phyloP scores from a whole-genome alignment of 2,888 invertebrate genomes.

The Augochlorella aurata region DNA sequence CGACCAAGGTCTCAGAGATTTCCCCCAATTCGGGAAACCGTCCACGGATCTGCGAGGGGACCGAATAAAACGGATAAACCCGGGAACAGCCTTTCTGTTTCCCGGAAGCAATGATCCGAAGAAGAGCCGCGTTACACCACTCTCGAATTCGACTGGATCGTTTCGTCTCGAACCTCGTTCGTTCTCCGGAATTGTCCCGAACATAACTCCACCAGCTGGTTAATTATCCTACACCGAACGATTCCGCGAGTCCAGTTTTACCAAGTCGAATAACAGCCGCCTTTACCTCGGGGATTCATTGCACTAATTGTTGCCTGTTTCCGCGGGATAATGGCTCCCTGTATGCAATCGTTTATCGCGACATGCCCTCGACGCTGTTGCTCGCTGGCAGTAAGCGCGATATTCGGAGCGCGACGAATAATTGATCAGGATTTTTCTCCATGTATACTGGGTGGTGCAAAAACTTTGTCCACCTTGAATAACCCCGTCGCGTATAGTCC shows the following conservation, averaged over 20 bases:
- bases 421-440: background rate
- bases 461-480: no score
- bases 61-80: constrained; percentile 22
- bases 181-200: background rate
- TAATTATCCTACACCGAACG: constrained; percentile 1
- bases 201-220: background rate
- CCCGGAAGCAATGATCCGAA: constrained; percentile 16
- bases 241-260: background rate
- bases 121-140: constrained; percentile 5
- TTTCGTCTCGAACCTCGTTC: constrained; percentile 10
- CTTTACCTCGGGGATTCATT: background rate
- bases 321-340: background rate
- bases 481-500: no score
- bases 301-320: background rate
- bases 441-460: no score
- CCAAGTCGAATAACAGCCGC: background rate
- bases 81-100: constrained; percentile 1
- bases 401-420: background rate
- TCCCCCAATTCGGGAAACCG: background rate
- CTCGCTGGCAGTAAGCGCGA: background rate
- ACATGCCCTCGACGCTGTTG: background rate
- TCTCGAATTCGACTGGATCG: constrained; percentile 16
- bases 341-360: background rate
- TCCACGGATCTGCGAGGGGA: constrained; percentile 2
- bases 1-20: constrained; percentile 6